Base-by-base conservation (phyloP, 2,888 invertebrate genomes). In the Bombylius discolor region DNA sequence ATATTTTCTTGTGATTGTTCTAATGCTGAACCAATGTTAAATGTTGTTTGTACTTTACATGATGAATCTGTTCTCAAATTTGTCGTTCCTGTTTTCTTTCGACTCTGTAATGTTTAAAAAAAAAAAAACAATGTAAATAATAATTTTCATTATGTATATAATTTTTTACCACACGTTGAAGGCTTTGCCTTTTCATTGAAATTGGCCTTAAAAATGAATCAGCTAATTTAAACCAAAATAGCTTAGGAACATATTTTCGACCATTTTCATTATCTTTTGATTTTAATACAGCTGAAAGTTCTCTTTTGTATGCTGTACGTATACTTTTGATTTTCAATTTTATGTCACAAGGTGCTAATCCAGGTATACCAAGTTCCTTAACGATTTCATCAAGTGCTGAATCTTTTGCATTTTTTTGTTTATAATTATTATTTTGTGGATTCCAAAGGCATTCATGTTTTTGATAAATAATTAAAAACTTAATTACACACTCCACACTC, bases 261-360 rank as follows among this genome's bases (percentile, higher is more conserved):
- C 65, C 68, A 46, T 57, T 49, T 45, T 49, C 46, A 12, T 13
- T 33, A 23, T 23, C 23, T 23, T 54, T 63, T 64, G 48, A 61
- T 33, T 67, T 67, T 56, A 63, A 62, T 39, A 71, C 56, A 14
- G 66, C 62, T n/a, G 66, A 64, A 42, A 70, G 55, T 61, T 72
- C 69, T 56, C 70, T 69, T 34, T 69, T 67, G 57, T 71, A 72
- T 39, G 70, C 71, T 3, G 72, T 72, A 53, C 72, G 64, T n/a
- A 73, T 67, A 31, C 69, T 69, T 57, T 73, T 73, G 8, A 73
- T 70, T 65, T 73, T 73, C 4, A 70, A 58, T 53, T 72, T 71
- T 5, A 73, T 64, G 59, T 70, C 70, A 47, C 64, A 60, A 5
- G 64, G 64, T 14, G 69, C 67, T 49, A 72, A 54, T 34, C 66